Evolutionary conservation across 2,888 invertebrate species (phyloP).

Genomic region (Philopedon plagiatum): DNA sequence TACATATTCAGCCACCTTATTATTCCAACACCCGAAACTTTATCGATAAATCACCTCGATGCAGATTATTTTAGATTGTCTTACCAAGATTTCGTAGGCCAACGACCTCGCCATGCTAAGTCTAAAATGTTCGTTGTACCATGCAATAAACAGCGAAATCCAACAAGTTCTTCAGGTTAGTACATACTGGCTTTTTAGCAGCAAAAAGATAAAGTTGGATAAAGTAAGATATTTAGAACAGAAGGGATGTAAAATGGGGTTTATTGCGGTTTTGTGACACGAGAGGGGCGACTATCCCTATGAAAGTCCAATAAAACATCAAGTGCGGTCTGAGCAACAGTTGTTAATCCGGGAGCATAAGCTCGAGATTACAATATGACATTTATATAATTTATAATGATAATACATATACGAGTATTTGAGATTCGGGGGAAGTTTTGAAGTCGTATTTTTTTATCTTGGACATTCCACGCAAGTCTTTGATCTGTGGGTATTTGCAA

Average conservation of each 20-base stretch:
- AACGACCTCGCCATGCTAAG: slow-evolving; percentile 22
- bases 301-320: slow-evolving; percentile 22
- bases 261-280: slow-evolving; percentile 22
- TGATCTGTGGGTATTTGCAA: too few species aligned
- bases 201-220: not conserved
- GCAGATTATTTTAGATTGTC: slow-evolving; percentile 21
- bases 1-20: not conserved
- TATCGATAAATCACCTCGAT: slow-evolving; percentile 7
- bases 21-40: not conserved
- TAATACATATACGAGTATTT: too few species aligned
- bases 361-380: not conserved
- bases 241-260: slow-evolving; percentile 11
- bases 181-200: not conserved
- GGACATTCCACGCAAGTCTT: too few species aligned
- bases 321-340: slow-evolving; percentile 27
- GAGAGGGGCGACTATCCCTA: slow-evolving; percentile 16
- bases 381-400: not conserved
- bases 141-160: slow-evolving; percentile 1
- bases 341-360: slow-evolving; percentile 21
- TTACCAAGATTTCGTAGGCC: slow-evolving; percentile 18
- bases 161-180: not conserved
- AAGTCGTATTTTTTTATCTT: too few species aligned
- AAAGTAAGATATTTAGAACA: slow-evolving; percentile 3
- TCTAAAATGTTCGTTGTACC: not conserved
- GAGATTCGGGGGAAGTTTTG: too few species aligned